phyloP scores from a whole-genome alignment of 2,113 vertebrate species.

The Hippocampus comes region DNA sequence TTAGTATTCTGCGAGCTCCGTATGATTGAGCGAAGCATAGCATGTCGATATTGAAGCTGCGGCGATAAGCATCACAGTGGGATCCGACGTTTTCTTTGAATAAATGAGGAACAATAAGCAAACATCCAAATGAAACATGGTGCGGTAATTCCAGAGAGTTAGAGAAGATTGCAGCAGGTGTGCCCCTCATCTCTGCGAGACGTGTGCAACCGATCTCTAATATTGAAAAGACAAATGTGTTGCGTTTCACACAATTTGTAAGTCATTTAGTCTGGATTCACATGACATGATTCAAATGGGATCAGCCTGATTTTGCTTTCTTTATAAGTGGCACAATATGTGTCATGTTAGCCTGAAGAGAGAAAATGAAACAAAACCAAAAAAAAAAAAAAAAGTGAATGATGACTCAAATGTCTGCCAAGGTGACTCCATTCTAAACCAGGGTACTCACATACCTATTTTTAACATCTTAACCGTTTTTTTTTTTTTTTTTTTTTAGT shows the following conservation, averaged over 20 bases:
- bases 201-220: conserved; percentile 6
- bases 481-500: too few species aligned
- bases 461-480: too few species aligned
- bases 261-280: neutral
- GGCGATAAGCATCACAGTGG: conserved; percentile 14
- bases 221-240: neutral
- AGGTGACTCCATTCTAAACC: too few species aligned
- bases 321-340: too few species aligned
- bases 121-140: neutral
- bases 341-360: too few species aligned
- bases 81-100: conserved; percentile 1
- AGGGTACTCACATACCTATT: too few species aligned
- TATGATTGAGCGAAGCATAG: neutral
- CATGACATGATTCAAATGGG: neutral
- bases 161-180: neutral
- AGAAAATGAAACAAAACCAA: too few species aligned
- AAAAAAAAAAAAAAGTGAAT: too few species aligned
- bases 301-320: too few species aligned
- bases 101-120: conserved; percentile 9
- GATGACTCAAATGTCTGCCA: too few species aligned
- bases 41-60: conserved; percentile 7
- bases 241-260: neutral
- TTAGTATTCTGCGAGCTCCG: neutral
- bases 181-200: neutral
- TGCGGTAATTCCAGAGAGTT: neutral